phyloP scores from a whole-genome alignment of 2,113 vertebrate genomes.

The Nicator chloris region DNA sequence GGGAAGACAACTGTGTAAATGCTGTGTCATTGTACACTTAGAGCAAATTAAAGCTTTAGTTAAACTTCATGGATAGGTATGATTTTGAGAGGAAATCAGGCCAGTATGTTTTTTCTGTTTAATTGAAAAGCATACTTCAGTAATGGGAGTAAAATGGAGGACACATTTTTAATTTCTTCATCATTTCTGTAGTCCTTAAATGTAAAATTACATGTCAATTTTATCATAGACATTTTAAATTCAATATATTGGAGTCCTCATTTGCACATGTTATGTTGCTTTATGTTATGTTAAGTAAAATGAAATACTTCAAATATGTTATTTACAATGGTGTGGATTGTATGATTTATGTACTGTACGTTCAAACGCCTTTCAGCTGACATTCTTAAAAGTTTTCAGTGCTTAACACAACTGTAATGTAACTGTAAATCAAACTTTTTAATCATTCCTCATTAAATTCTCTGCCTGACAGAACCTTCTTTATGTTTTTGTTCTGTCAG shows the following conservation, averaged over 20 bases:
- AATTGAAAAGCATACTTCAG: background rate
- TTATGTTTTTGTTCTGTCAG: slow-evolving; percentile 68
- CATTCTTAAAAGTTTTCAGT: slow-evolving; percentile 69
- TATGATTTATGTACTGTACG: slow-evolving; percentile 76
- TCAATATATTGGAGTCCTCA: slow-evolving; percentile 56
- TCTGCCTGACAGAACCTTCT: slow-evolving; percentile 60
- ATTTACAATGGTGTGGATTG: slow-evolving; percentile 63
- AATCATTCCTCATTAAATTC: slow-evolving; percentile 76
- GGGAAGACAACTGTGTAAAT: slow-evolving; percentile 9
- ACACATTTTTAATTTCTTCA: slow-evolving; percentile 20
- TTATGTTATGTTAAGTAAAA: slow-evolving; percentile 71
- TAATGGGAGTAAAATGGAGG: background rate
- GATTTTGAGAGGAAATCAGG: background rate
- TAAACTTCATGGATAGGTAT: background rate
- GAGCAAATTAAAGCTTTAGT: slow-evolving; percentile 33
- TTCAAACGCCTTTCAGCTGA: slow-evolving; percentile 68
- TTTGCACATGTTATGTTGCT: slow-evolving; percentile 59
- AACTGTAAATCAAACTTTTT: slow-evolving; percentile 71
- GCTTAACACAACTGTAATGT: slow-evolving; percentile 70
- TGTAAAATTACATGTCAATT: slow-evolving; percentile 55
- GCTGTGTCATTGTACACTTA: slow-evolving; percentile 30
- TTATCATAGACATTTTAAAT: slow-evolving; percentile 66
- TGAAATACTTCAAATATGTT: slow-evolving; percentile 68
- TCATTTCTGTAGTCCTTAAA: slow-evolving; percentile 26
- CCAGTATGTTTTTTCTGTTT: slow-evolving; percentile 28